Evolutionary conservation across 1,140 invertebrate species (phyloP), one percentile per base, ranked within the genome.

Genomic region (Lordiphosa mommai): DNA sequence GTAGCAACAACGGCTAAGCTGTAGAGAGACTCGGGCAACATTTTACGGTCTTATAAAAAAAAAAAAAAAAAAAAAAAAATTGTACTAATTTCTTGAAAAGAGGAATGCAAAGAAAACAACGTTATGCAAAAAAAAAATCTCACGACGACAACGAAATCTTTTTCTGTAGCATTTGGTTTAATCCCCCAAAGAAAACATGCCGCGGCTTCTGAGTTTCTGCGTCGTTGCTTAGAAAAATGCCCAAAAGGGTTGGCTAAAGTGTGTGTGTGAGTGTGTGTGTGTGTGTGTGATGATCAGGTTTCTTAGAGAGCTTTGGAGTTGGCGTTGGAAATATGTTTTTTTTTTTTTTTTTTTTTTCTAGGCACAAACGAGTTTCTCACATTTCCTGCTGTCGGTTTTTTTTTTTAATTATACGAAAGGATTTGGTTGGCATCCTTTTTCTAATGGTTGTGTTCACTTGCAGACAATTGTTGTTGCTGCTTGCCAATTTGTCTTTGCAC

Each of bases 101-200:
- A 29, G 41, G 41, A 58, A 66, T 38, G 32, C 58, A 57, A 49
- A 48, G 46, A 44, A 51, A 67, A 50, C 56, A 12, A 16, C 12
- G 47, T 8, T 16, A 34, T 8, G 20, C 16, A 44, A 58, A 40
- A 40, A 61, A 65, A 57, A 30, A 38, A 69, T 74, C 71, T 69
- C 61, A 55, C 61, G 34, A 37, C 38, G 38, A 23, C 17, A 56
- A 38, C 38, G 50, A 57, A 66, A 74, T 76, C 61, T 58, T 72
- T 63, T 80, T 59, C 76, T 82, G 76, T 76, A 63, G 76, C 76
- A 80, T 69, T 82, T 64, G 59, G 46, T 63, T 76, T 84, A 80
- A 82, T 80, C 76, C 71, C 59, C 27, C 57, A 82, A 76, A 80
- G 76, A 73, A 80, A 80, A 80, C 76, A 80, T 82, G 76, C 73